Evolutionary conservation across 2,797 vertebrate species (phyloP).

Genomic region (Valencia hispanica): DNA sequence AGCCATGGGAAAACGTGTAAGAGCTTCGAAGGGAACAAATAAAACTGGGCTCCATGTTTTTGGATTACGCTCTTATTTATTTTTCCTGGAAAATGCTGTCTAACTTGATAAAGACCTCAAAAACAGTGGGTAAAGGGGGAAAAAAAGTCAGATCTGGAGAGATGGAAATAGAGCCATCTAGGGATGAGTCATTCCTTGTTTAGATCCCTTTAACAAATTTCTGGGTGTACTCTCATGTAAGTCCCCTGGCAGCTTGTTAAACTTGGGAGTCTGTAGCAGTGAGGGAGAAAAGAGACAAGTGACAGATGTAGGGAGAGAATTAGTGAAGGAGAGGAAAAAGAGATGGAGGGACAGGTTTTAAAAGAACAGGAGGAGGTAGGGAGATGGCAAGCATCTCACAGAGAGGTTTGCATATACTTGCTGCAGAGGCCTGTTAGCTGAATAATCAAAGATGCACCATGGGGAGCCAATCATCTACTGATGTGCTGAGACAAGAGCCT

Average conservation of each 20-base stretch:
- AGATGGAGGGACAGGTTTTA: slow-evolving; percentile 46
- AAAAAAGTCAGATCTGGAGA: slow-evolving; percentile 25
- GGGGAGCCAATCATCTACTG: slow-evolving; percentile 72
- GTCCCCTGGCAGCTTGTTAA: slow-evolving; percentile 77
- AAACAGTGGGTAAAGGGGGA: slow-evolving; percentile 3
- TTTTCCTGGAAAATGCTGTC: not conserved
- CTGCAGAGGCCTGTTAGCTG: slow-evolving; percentile 58
- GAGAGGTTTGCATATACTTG: slow-evolving; percentile 41
- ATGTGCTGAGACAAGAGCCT: slow-evolving; percentile 50
- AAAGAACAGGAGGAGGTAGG: slow-evolving; percentile 55
- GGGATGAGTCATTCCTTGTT: slow-evolving; percentile 67
- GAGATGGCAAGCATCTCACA: slow-evolving; percentile 39
- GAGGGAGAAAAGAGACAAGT: slow-evolving; percentile 46
- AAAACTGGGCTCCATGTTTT: slow-evolving; percentile 9
- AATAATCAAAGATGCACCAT: slow-evolving; percentile 72
- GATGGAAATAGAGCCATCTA: slow-evolving; percentile 60
- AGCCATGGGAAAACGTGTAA: not conserved
- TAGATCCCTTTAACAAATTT: slow-evolving; percentile 65
- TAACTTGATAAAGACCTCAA: slow-evolving; percentile 12
- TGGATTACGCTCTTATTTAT: slow-evolving; percentile 2
- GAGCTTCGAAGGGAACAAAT: not conserved
- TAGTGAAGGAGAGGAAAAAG: slow-evolving; percentile 44
- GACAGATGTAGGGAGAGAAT: slow-evolving; percentile 59
- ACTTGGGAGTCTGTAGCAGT: slow-evolving; percentile 54
- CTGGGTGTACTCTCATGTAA: slow-evolving; percentile 59